Base-by-base conservation (phyloP, 2,797 vertebrate genomes). In the Iguana delicatissima region DNA sequence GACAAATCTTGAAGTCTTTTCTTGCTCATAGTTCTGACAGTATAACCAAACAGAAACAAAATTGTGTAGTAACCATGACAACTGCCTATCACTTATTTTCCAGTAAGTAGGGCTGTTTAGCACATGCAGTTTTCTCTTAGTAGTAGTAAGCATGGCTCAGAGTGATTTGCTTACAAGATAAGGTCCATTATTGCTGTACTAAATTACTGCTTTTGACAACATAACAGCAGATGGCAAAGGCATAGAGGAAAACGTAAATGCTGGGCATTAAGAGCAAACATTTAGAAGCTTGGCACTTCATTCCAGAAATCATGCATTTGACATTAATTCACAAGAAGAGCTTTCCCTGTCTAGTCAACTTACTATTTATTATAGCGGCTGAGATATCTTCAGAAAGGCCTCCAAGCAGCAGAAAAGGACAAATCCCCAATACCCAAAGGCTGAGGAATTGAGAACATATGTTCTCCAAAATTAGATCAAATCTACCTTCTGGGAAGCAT, bases 61-160 rank as follows among this genome's bases (percentile, higher is more conserved):
- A 35, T 29, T 3, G 67, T 85, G 84, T 87, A 90, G 93, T 91
- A 81, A 74, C 89, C 76, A 91, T 84, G 93, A 91, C 92, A 92
- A 92, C 86, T 77, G 82, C 38, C 83, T 91, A 3, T 77, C 87
- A 5, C 2, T 26, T 4, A 4, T 89, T 9, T 84, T 0, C 0
- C 57, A 35, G 82, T 89, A 73, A 89, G 46, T 22, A 4, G 1
- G 0, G 59, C 83, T 82, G 46, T 91, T 89, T 85, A 2, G 85
- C 82, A 12, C 0, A 84, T 29, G 0, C 3, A 1, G 0, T 57
- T 55, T 73, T 2, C 90, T 67, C 89, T 90, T 89, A 69, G 64
- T 13, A 76, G 62, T 18, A 55, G 86, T 86, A 76, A 91, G 88
- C 74, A 26, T 77, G 62, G 57, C 74, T 87, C 80, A 86, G 72